Base-by-base conservation (phyloP, 2,113 vertebrate species). In the Corapipo altera region DNA sequence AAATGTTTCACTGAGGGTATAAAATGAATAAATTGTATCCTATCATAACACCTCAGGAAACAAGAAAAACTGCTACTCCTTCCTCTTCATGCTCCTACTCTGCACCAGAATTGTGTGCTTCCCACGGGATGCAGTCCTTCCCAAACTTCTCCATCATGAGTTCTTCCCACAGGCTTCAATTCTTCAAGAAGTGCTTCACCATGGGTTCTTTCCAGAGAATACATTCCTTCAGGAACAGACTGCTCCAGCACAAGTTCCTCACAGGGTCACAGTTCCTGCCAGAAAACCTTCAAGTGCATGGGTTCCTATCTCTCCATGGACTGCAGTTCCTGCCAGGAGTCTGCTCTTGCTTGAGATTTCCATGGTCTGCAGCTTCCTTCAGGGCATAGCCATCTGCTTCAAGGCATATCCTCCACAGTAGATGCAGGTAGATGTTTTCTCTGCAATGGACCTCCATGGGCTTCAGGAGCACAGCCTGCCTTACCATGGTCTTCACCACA, bases 191-290 rank as follows among this genome's bases (percentile, higher is more conserved):
- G 19, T 52, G 8, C 15, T 90, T 32, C 51, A 92, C 9, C 16
- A 32, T 46, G 14, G 2, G 1, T 32, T 32, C 33, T 32, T 72
- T 51, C 30, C 20, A 28, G 8, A 67, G 6, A 3, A 9, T 17
- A 8, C 17, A 49, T 22, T 66, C 16, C 14, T 54, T 74, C 2
- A 3, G 9, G 9, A 28, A 12, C n/a, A 67, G 5, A 37, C 11
- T 72, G n/a, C 26, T 75, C 4, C 22, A 54, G 6, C 0, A 0
- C 12, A 15, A 5, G 11, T 66, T 8, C n/a, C 32, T 51, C 0
- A 0, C 5, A 33, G 14, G 20, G 16, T 82, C 33, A 61, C 21
- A 16, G 19, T 5, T 78, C 22, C 19, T 81, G 30, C 6, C 13
- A 57, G 35, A 58, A 71, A 67, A 24, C 17, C 5, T 59, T 22